Conservation (phyloP, 1,140 invertebrate genomes). For the Micrasema minimum region DNA sequence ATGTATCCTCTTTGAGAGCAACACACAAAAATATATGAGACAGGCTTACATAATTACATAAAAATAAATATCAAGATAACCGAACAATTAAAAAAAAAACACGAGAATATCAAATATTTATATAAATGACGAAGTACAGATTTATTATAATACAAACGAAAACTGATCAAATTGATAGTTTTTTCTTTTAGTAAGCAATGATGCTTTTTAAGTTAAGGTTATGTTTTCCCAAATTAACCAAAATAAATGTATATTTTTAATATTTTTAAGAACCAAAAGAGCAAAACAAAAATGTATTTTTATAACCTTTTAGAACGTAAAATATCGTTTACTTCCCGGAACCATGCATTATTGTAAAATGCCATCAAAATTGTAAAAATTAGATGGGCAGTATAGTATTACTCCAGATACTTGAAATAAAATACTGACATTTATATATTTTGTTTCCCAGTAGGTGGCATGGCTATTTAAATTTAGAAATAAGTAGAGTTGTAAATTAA, state of each 20-base stretch:
- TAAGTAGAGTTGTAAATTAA: not conserved
- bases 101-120: not conserved
- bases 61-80: not conserved
- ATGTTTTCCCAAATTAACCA: too few species aligned
- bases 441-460: not conserved
- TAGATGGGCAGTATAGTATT: not conserved
- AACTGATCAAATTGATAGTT: too few species aligned
- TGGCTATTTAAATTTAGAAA: not conserved
- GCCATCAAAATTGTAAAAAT: slow-evolving; percentile 7
- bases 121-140: not conserved
- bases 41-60: not conserved
- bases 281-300: too few species aligned
- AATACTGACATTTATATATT: not conserved
- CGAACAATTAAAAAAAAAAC: not conserved
- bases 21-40: not conserved
- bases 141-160: slow-evolving; percentile 6
- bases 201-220: too few species aligned
- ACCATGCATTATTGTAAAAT: slow-evolving; percentile 22
- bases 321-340: not conserved
- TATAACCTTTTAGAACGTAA: too few species aligned
- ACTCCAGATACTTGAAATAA: not conserved
- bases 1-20: not conserved
- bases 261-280: too few species aligned
- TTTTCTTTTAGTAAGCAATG: too few species aligned
- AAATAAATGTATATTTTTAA: too few species aligned